These are phyloP conservation scores for Loripinus fragilis DNA, from an alignment of 2,888 invertebrate genomes.

Conservation along the genomic window DNA sequence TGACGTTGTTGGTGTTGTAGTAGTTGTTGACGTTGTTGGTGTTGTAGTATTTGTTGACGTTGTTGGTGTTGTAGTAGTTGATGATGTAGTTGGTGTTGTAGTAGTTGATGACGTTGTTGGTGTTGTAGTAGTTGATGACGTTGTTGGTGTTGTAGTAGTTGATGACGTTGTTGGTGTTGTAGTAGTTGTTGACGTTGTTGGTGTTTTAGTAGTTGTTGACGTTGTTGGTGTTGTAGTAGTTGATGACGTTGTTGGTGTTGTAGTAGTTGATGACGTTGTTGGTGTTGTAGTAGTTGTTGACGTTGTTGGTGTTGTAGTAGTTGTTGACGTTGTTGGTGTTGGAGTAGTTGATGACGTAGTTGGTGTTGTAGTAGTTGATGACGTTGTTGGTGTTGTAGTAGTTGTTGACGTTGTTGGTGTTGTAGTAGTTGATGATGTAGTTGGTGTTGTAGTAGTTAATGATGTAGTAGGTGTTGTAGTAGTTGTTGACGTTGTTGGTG, in stretches of 20 bases:
- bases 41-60: too few relatives aligned
- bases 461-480: too few relatives aligned
- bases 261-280: background rate
- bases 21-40: too few relatives aligned
- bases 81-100: too few relatives aligned
- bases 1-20: too few relatives aligned
- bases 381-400: background rate
- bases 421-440: too few relatives aligned
- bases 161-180: background rate
- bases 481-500: too few relatives aligned
- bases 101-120: too few relatives aligned
- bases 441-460: too few relatives aligned
- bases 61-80: too few relatives aligned
- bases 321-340: background rate
- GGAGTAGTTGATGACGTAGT: background rate
- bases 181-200: background rate
- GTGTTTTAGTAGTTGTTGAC: background rate
- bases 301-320: background rate
- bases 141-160: background rate
- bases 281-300: constrained; percentile 1
- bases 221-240: background rate
- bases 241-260: background rate
- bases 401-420: too few relatives aligned
- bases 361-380: background rate
- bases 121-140: background rate